Evolutionary conservation across 1,140 invertebrate species (phyloP).

Genomic region (Anoplophora glabripennis): DNA sequence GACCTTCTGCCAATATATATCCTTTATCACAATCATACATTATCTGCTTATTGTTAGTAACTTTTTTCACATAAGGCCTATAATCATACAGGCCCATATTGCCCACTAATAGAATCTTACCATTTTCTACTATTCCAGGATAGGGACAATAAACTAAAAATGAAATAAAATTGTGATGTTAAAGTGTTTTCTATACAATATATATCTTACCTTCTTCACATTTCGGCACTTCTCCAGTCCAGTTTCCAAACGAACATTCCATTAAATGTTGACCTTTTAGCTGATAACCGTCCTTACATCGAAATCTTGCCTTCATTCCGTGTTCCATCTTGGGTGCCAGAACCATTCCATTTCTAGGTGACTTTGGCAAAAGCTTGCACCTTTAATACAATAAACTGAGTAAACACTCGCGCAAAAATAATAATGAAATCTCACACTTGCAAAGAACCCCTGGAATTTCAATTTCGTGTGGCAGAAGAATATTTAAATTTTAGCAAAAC

Average conservation of each 20-base stretch:
- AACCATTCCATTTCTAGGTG: conserved; percentile 89
- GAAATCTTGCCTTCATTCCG: conserved; percentile 86
- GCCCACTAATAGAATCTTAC: conserved; percentile 89
- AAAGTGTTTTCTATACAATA: too few relatives aligned
- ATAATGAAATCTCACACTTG: too few relatives aligned
- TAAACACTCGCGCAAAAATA: too few relatives aligned
- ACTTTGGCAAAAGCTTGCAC: conserved; percentile 85
- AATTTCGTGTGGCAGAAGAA: too few relatives aligned
- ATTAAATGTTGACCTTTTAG: conserved; percentile 70
- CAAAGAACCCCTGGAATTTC: too few relatives aligned
- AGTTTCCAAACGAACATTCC: conserved; percentile 88
- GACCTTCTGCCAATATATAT: conserved; percentile 80
- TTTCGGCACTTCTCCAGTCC: conserved; percentile 81
- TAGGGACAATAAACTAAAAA: conserved; percentile 85
- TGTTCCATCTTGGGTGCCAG: conserved; percentile 95
- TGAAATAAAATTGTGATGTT: background rate
- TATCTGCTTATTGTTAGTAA: conserved; percentile 90
- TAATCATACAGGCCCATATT: conserved; percentile 98
- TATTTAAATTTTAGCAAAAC: too few relatives aligned
- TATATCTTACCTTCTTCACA: conserved; percentile 72
- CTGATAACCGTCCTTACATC: conserved; percentile 88
- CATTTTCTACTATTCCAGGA: conserved; percentile 86
- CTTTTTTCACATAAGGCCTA: conserved; percentile 89
- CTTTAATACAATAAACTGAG: conserved; percentile 40
- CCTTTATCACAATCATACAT: conserved; percentile 95